Base-by-base conservation (phyloP, 2,113 vertebrate species). In the Tetrax tetrax region DNA sequence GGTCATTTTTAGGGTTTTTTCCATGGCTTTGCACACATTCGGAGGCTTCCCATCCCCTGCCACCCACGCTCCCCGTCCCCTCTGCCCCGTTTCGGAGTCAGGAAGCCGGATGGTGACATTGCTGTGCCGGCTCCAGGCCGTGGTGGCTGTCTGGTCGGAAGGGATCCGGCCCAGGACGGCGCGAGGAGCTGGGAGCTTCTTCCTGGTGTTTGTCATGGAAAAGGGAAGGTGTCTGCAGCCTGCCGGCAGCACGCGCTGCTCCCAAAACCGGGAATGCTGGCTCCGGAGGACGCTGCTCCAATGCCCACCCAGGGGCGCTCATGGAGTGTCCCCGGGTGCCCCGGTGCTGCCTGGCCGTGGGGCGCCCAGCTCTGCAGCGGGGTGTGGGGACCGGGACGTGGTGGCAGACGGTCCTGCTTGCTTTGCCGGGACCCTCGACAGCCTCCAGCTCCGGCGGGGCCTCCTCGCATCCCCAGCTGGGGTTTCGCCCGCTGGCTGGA, bases 261-360 rank as follows among this genome's bases (percentile, higher is more conserved):
- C 8, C 61, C 3, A 2, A 35, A 48, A 23, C 2, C 3, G 16
- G 29, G 23, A 78, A 10, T n/a, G 6, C 16, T 45, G 33, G 21
- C 69, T 41, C 1, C 1, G 14, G 10, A 68, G 2, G 38, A 12
- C 1, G 8, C 50, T 65, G 68, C 48, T 86, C 31, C 1, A 0
- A 9, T 2, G 0, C 43, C 16, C 41, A 35, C 12, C 12, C 53
- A 31, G 71, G 47, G 5, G 1, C 0, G 1, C 25, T 76, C 66
- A 8, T 2, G 11, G 68, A 27, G n/a, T 9, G 31, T 77, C 21
- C 29, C 71, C 12, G 41, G 31, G 63, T 71, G 37, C 14, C 37
- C 35, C 0, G 2, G 21, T 33, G 38, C 70, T 35, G 47, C 79
- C 50, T 15, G 47, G 29, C 37, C 8, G 0, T 12, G 68, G 59